Conservation (phyloP, 2,797 vertebrate genomes). For the Artibeus lituratus region DNA sequence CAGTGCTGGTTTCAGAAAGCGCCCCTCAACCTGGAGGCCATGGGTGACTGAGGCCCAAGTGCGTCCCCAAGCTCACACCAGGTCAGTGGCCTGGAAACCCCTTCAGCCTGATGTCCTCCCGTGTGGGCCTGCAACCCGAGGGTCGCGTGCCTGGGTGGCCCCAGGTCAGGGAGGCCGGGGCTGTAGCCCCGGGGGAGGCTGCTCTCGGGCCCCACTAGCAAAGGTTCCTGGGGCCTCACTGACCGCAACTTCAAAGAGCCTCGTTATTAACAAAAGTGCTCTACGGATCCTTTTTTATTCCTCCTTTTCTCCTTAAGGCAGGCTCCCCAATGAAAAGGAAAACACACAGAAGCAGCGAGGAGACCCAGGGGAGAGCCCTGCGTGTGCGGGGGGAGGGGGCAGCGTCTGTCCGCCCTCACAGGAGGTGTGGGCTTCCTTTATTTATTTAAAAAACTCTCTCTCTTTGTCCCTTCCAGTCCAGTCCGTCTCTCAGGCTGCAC, state of each 20-base stretch:
- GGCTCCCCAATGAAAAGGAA: conserved; percentile 25
- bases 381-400: background rate
- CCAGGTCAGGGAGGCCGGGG: background rate
- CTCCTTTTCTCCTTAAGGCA: background rate
- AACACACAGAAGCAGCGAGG: background rate
- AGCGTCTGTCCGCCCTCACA: fast-evolving
- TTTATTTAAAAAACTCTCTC: background rate
- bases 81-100: background rate
- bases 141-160: background rate
- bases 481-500: conserved; percentile 39
- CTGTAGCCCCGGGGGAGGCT: background rate
- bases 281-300: background rate
- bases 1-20: background rate
- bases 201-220: background rate
- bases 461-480: background rate
- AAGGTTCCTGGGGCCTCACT: background rate
- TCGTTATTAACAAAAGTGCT: background rate
- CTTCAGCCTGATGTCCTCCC: background rate
- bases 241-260: background rate
- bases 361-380: background rate
- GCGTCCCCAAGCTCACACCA: background rate
- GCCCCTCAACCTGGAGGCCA: background rate
- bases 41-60: background rate
- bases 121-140: background rate
- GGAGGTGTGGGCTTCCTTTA: background rate